Evolutionary conservation across 2,797 vertebrate species (phyloP).

Genomic region (Lutjanus argentimaculatus): DNA sequence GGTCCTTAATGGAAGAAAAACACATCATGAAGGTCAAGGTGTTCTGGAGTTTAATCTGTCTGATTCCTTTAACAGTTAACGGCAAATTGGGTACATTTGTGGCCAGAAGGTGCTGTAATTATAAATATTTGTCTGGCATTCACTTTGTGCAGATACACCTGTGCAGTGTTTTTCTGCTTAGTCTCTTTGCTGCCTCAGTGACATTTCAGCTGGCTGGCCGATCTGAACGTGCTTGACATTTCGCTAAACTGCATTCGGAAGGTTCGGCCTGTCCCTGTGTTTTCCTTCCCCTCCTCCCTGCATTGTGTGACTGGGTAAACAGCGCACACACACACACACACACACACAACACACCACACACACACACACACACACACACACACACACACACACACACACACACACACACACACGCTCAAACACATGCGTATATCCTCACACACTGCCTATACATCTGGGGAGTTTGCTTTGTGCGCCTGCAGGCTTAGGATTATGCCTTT

Average conservation of each 20-base stretch:
- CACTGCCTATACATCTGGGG: conserved; percentile 53
- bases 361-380: conserved; percentile 34
- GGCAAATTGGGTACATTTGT: conserved; percentile 19
- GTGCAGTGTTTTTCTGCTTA: conserved; percentile 13
- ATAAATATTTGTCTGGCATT: conserved; percentile 38
- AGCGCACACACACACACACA: conserved; percentile 36
- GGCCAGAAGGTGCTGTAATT: conserved; percentile 20
- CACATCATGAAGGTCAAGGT: conserved; percentile 2
- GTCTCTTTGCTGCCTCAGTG: conserved; percentile 45
- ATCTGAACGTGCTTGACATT: conserved; percentile 75
- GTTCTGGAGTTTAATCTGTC: conserved; percentile 14
- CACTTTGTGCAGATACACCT: conserved; percentile 22
- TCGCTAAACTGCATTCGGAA: conserved; percentile 72
- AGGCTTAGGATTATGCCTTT: conserved; percentile 62
- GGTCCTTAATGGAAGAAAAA: conserved; percentile 6
- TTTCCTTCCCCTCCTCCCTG: conserved; percentile 74
- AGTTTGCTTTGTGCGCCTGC: conserved; percentile 55
- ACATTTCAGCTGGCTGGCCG: conserved; percentile 61
- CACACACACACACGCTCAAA: conserved; percentile 21
- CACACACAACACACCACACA: conserved; percentile 31
- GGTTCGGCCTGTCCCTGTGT: conserved; percentile 67
- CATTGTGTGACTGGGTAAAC: conserved; percentile 70
- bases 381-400: conserved; percentile 26
- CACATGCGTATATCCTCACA: conserved; percentile 43
- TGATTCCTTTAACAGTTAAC: not conserved